Conservation (phyloP, 53 echinoderm and acorn worm genomes). For the Henricia sp. region DNA sequence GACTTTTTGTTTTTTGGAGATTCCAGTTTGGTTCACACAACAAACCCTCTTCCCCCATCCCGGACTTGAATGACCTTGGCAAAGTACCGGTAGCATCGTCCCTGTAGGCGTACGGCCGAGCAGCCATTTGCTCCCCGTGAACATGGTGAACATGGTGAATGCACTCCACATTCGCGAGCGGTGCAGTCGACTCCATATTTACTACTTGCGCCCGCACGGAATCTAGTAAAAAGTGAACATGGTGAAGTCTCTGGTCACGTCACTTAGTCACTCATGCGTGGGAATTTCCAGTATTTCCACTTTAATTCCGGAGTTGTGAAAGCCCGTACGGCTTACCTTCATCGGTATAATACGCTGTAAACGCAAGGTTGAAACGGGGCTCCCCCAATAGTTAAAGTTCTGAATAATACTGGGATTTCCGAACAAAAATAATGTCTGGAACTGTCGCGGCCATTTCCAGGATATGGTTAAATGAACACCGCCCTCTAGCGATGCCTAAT, state of each 20-base stretch:
- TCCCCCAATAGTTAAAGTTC: not conserved
- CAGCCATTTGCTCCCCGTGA: no score
- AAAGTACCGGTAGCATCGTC: slow-evolving; percentile 44
- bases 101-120: slow-evolving; percentile 54
- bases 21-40: no score
- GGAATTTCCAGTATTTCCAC: not conserved
- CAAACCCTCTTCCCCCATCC: not conserved
- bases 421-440: not conserved
- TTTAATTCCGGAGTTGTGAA: not conserved
- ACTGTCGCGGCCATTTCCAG: slow-evolving; percentile 30
- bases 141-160: slow-evolving; percentile 8
- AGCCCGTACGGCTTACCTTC: slow-evolving; percentile 24
- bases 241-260: no score
- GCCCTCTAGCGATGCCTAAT: slow-evolving; percentile 49
- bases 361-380: slow-evolving; percentile 1
- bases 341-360: no score
- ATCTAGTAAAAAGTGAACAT: no score
- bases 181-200: slow-evolving; percentile 6
- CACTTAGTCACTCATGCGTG: no score
- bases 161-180: slow-evolving; percentile 49
- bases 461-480: not conserved
- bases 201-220: no score
- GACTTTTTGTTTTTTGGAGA: slow-evolving; percentile 54
- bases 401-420: not conserved
- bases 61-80: slow-evolving; percentile 37